phyloP scores from a whole-genome alignment of 2,797 vertebrate genomes.

The Phalloptychus januarius region DNA sequence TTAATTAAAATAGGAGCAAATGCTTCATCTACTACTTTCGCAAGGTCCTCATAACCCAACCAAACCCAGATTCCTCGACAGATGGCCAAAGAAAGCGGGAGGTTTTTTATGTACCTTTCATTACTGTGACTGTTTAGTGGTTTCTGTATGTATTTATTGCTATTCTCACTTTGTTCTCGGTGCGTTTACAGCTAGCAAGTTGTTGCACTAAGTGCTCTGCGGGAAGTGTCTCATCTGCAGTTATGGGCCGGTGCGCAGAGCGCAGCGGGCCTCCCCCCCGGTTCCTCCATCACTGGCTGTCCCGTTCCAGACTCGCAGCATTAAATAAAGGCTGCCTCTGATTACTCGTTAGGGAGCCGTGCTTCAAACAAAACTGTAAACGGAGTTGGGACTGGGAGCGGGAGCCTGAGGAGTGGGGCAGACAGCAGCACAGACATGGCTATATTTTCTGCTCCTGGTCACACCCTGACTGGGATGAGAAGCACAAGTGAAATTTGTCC shows the following conservation, averaged over 20 bases:
- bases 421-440: slow-evolving; percentile 17
- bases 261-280: slow-evolving; percentile 27
- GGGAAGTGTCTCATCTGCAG: slow-evolving; percentile 71
- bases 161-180: slow-evolving; percentile 52
- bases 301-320: slow-evolving; percentile 44
- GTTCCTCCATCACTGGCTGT: slow-evolving; percentile 67
- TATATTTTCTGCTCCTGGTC: slow-evolving; percentile 48
- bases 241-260: slow-evolving; percentile 56
- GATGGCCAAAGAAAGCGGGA: slow-evolving; percentile 38
- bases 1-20: slow-evolving; percentile 54
- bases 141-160: slow-evolving; percentile 59
- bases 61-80: slow-evolving; percentile 43
- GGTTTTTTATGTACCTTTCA: slow-evolving; percentile 22
- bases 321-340: slow-evolving; percentile 68
- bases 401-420: background rate
- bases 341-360: slow-evolving; percentile 64
- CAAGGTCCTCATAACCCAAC: slow-evolving; percentile 40
- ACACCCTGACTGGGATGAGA: slow-evolving; percentile 28
- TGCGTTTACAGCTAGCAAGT: slow-evolving; percentile 60
- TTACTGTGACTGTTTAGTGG: background rate
- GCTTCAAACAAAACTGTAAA: slow-evolving; percentile 45
- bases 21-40: slow-evolving; percentile 40
- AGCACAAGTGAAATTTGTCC: background rate
- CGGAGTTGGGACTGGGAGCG: slow-evolving; percentile 11
- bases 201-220: slow-evolving; percentile 62